Evolutionary conservation across 2,797 vertebrate species (phyloP).

Genomic region (Nannoperca australis): DNA sequence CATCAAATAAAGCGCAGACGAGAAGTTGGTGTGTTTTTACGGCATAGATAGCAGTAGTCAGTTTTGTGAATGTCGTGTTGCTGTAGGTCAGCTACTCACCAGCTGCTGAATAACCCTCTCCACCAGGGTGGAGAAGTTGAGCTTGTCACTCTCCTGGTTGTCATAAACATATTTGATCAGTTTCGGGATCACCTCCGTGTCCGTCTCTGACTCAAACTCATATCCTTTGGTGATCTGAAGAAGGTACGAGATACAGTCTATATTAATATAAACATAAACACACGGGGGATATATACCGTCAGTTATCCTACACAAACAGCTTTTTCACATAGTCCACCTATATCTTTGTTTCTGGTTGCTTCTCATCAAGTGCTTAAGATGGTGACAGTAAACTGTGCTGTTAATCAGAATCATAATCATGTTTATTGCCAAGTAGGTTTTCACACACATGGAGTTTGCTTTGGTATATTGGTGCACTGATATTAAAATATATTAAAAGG

Average conservation of each 20-base stretch:
- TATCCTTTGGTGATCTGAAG: constrained; percentile 93
- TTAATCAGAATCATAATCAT: background rate
- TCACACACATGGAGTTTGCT: no score
- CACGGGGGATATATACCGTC: background rate
- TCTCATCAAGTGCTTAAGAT: background rate
- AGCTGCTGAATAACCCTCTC: constrained; percentile 94
- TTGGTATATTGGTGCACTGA: no score
- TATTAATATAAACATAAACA: constrained; percentile 3
- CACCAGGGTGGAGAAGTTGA: constrained; percentile 93
- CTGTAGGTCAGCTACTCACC: constrained; percentile 85
- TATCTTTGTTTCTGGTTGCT: background rate
- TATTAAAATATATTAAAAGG: background rate
- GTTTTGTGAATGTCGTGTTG: background rate
- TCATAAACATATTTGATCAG: constrained; percentile 97
- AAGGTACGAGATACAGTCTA: constrained; percentile 11
- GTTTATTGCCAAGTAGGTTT: no score
- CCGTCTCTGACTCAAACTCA: constrained; percentile 96
- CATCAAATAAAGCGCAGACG: background rate
- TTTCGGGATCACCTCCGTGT: constrained; percentile 97
- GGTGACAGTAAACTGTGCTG: background rate
- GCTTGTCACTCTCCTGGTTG: constrained; percentile 89
- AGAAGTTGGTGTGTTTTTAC: background rate
- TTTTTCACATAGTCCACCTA: background rate
- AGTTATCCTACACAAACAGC: background rate
- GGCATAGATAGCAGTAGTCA: background rate